Evolutionary conservation across 2,888 invertebrate genomes (phyloP), one percentile per base, ranked within the genome.

Genomic region (Didymodactylos carnosus): DNA sequence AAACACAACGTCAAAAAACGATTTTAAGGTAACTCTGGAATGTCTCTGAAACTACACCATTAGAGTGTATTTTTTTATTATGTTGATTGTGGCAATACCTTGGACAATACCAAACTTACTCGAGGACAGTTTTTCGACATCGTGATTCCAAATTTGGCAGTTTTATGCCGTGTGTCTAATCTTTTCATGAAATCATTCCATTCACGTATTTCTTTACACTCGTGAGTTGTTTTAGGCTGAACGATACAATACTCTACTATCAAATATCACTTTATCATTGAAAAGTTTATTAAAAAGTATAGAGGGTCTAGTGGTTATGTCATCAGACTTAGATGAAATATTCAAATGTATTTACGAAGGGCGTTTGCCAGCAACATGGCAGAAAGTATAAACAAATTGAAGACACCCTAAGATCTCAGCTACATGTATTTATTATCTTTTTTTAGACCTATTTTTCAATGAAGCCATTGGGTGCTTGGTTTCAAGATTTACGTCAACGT

Each of bases 391-490:
- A 84, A 78, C 79, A 43, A 81, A 23, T 0, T 40, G 3, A 11
- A n/a, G 14, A 40, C n/a, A n/a, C n/a, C n/a, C n/a, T n/a, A n/a
- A n/a, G n/a, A n/a, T n/a, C n/a, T 40, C 23, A 35, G 14, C 14
- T 27, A 23, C 1, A 7, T 69, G 3, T 69, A 27, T n/a, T 8
- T 69, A 2, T 5, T 5, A 69, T 27, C 10, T 89, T 46, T 46
- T 49, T 89, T 76, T 92, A 76, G 92, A 91, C 85, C 3, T 83
- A 84, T 78, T 88, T 89, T 27, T 91, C 91, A 0, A 84, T 90
- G 82, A 92, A 92, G 84, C 88, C 89, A 7, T 85, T 93, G 76
- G 91, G 91, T 27, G 87, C 91, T 19, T 93, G 92, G 92, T 89
- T 90, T 27, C 87, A 91, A 76, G 92, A 92, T 85, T 85, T 92